Evolutionary conservation across 2,797 vertebrate species (phyloP), one percentile per base, ranked within the genome.

Genomic region (Martes flavigula): DNA sequence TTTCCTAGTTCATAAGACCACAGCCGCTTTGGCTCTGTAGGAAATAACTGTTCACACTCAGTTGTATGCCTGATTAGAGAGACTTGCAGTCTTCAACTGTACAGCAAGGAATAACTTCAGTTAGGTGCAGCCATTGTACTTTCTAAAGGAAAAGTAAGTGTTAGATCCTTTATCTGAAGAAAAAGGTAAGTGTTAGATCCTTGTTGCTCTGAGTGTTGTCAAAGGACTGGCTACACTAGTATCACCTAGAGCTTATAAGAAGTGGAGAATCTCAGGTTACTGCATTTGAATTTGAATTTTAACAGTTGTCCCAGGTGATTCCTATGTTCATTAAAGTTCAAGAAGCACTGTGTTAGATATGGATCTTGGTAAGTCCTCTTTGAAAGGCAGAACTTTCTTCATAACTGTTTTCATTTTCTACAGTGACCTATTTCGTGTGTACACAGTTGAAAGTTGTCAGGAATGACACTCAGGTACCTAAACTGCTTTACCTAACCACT

Each of bases 371-470:
- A 90, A 88, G 46, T 79, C 25, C 27, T 87, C 62, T 90, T 89
- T 70, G 66, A 92, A 97, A 91, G 62, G 43, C 82, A 89, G 73
- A 95, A 92, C 5, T 90, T 75, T 83, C 88, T 96, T 96, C 25
- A 70, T 84, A 91, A 83, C 1, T 68, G 38, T 96, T 87, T 92
- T 89, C 70, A 97, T 91, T 97, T 64, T n/a, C 48, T 96, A 17
- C 95, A 99, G 99, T 98, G 98, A 98, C 98, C 1, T 99, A 99
- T 98, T 97, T 99, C 96, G 99, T 99, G 91, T 99, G 99, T 98
- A 99, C 99, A 90, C 99, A 99, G 97, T 99, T 99, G 99, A 99
- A 99, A 95, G 99, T 99, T 94, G 98, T 99, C 95, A 98, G 98
- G n/a, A 99, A 98, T 90, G 92, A 97, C 23, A 46, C 62, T 32